Percentiles rank a stretch among this genome's conserved stretches.
Conservation (phyloP, 2,113 vertebrate genomes). For the Zosterops pallidus region DNA sequence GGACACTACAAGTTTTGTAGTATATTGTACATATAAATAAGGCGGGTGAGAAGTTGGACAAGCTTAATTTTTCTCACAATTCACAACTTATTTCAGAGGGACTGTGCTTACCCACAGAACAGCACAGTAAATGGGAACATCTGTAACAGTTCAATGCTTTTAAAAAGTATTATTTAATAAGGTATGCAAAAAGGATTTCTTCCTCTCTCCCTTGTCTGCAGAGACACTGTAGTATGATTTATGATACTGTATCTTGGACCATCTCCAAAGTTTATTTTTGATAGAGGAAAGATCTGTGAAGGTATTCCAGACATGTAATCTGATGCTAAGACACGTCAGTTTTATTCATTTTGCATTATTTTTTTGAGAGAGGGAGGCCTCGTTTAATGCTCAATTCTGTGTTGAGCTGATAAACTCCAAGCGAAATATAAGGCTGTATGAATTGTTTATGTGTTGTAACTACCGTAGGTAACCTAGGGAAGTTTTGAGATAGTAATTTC, state of each 20-base stretch:
- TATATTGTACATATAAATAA: not conserved
- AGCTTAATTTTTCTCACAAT: not conserved
- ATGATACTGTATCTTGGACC: not conserved
- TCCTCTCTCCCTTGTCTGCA: not conserved
- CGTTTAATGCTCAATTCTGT: not conserved
- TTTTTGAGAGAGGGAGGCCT: not conserved
- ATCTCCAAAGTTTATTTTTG: not conserved
- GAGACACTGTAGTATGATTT: not conserved
- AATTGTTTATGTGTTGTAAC: not conserved
- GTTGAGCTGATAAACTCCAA: not conserved
- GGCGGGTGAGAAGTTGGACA: not conserved
- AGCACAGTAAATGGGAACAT: not conserved
- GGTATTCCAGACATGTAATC: not conserved
- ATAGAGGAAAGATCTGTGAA: not conserved
- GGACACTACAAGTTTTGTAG: not conserved
- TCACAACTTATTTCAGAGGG: not conserved
- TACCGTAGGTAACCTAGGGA: not conserved
- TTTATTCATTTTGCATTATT: not conserved
- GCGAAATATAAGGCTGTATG: not conserved
- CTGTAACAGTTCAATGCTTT: not conserved
- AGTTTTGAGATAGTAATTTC: not conserved
- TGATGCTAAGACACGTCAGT: not conserved
- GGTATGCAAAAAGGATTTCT: not conserved
- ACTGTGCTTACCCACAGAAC: not conserved
- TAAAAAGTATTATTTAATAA: not conserved